phyloP scores from a whole-genome alignment of 2,888 invertebrate genomes.

The Lasiommata megera region DNA sequence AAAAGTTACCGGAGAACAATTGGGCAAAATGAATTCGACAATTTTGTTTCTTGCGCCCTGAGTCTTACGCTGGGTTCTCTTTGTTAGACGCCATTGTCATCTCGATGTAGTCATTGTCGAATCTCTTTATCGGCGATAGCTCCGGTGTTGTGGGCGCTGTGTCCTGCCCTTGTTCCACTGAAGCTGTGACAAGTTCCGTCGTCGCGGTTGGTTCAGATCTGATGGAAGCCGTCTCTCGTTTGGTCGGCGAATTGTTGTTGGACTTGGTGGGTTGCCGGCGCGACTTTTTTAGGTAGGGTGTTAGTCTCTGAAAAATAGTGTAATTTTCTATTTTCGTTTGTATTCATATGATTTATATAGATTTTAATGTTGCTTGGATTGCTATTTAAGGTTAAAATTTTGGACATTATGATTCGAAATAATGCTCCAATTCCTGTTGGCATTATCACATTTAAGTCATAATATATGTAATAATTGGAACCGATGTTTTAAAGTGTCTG shows the following conservation, averaged over 20 bases:
- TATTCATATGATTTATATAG: too few relatives aligned
- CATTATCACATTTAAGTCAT: too few relatives aligned
- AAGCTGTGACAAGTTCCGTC: slow-evolving; percentile 65
- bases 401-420: too few relatives aligned
- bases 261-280: slow-evolving; percentile 41
- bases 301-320: slow-evolving; percentile 59
- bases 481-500: too few relatives aligned
- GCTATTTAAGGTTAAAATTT: too few relatives aligned
- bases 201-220: slow-evolving; percentile 63
- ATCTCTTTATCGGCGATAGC: slow-evolving; percentile 47
- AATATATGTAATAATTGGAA: too few relatives aligned
- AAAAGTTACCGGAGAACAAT: slow-evolving; percentile 11
- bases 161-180: slow-evolving; percentile 57
- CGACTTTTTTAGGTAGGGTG: slow-evolving; percentile 54
- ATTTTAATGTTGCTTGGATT: too few relatives aligned
- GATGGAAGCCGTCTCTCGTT: slow-evolving; percentile 53
- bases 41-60: neutral
- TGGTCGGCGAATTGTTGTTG: slow-evolving; percentile 48
- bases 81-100: slow-evolving; percentile 49
- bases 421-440: too few relatives aligned
- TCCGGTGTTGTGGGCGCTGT: slow-evolving; percentile 55
- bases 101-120: slow-evolving; percentile 47
- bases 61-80: slow-evolving; percentile 10
- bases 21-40: slow-evolving; percentile 13
- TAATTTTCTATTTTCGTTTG: too few relatives aligned